Conservation (phyloP, 2,113 vertebrate species). For the Brachyhypopomus occidentalis region DNA sequence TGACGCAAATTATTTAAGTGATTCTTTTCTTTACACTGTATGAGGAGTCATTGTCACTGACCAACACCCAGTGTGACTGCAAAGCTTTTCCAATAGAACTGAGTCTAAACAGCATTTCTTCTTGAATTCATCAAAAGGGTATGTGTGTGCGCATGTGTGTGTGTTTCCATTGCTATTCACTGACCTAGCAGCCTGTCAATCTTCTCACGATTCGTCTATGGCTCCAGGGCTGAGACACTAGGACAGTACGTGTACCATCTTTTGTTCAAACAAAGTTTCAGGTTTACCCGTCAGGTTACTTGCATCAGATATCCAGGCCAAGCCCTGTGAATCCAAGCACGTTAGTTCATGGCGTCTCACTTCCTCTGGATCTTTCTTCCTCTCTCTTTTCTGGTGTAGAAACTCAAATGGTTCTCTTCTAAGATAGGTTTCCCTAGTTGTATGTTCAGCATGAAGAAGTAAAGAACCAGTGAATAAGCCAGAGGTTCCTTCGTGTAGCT, state of each 20-base stretch:
- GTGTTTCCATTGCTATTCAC: neutral
- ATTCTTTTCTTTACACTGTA: too few relatives aligned
- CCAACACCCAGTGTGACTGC: too few relatives aligned
- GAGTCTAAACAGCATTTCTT: too few relatives aligned
- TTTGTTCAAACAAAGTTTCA: neutral
- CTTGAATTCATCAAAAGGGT: too few relatives aligned
- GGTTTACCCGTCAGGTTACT: neutral
- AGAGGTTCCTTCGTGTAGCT: neutral
- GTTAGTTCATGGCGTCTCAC: neutral
- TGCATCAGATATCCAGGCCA: neutral
- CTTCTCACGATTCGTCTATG: neutral
- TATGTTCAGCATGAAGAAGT: neutral
- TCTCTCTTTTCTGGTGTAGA: neutral
- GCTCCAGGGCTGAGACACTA: neutral
- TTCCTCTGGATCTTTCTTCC: neutral
- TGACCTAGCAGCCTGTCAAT: neutral
- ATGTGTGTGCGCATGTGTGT: neutral
- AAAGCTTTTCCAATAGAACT: too few relatives aligned
- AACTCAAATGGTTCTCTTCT: neutral
- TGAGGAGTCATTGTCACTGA: too few relatives aligned
- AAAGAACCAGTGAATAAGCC: neutral
- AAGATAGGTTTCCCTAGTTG: neutral
- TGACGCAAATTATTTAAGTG: too few relatives aligned
- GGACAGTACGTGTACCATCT: too few relatives aligned
- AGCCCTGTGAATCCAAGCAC: neutral